A percentile compares a stretch with the other conserved stretches of the same genome.
phyloP scores from a whole-genome alignment of 2,113 vertebrate genomes.

The Rostratula benghalensis region DNA sequence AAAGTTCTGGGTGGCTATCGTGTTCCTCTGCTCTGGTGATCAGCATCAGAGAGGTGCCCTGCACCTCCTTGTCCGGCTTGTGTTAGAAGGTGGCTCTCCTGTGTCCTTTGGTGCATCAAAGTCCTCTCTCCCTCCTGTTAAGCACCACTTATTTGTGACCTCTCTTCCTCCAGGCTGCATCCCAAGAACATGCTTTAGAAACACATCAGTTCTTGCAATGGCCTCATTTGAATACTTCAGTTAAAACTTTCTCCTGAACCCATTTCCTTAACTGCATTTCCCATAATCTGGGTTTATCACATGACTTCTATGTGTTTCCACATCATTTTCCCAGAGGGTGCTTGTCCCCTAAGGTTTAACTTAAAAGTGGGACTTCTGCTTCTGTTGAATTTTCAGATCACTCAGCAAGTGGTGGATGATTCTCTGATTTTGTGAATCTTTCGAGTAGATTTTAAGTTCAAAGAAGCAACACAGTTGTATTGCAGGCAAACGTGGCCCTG shows the following conservation, averaged over 20 bases:
- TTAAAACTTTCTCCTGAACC: not conserved
- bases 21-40: not conserved
- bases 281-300: not conserved
- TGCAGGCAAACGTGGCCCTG: not conserved
- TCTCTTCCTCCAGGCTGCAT: not conserved
- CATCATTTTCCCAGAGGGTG: not conserved
- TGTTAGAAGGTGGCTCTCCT: not conserved
- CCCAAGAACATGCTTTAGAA: conserved; percentile 4
- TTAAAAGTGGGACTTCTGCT: not conserved
- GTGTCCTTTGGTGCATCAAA: not conserved
- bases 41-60: not conserved
- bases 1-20: not conserved
- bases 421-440: not conserved
- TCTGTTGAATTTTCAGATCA: not conserved
- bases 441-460: not conserved
- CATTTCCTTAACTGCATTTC: not conserved
- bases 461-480: not conserved
- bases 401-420: not conserved
- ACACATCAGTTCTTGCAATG: not conserved
- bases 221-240: not conserved
- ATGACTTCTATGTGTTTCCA: not conserved
- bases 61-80: not conserved
- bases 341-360: not conserved
- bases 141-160: not conserved
- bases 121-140: not conserved